Evolutionary conservation across 37 sponge, comb jelly and placozoan species (phyloP).

Genomic region (Aphrocallistes beatrix): DNA sequence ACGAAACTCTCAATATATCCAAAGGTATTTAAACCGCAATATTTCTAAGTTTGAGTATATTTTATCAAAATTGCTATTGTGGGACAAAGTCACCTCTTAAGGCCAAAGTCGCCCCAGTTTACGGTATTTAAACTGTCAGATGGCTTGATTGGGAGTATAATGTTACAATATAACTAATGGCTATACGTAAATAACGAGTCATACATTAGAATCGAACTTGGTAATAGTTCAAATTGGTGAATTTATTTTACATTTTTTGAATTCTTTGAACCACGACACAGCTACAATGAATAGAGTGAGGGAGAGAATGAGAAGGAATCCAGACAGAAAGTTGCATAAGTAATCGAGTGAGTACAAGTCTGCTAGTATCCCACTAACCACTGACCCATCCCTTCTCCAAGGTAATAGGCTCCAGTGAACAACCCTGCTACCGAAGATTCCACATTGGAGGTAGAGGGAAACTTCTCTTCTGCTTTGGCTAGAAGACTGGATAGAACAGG

Average conservation of each 20-base stretch:
- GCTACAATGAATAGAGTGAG: neutral
- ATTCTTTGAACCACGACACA: neutral
- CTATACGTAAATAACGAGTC: no score
- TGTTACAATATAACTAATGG: no score
- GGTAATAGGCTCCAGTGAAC: constrained; percentile 6
- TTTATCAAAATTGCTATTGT: no score
- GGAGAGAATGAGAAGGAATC: neutral
- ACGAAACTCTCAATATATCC: no score
- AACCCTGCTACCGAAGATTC: constrained; percentile 4
- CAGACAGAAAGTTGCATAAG: neutral
- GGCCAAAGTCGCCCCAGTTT: no score
- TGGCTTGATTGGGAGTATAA: no score
- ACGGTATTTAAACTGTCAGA: no score
- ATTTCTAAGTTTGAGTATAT: no score
- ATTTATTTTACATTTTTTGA: neutral
- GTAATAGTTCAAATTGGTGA: no score
- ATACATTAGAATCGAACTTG: no score
- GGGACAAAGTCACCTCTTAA: no score
- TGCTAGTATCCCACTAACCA: neutral
- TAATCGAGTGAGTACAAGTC: neutral
- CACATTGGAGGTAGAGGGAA: neutral
- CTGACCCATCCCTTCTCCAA: neutral
- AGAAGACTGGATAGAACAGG: neutral
- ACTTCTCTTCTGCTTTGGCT: neutral
- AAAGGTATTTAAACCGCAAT: no score